A percentile compares a stretch with the other conserved stretches of the same genome.
Conservation (phyloP, 2,888 invertebrate species). For the Kryphioiulus occultus region DNA sequence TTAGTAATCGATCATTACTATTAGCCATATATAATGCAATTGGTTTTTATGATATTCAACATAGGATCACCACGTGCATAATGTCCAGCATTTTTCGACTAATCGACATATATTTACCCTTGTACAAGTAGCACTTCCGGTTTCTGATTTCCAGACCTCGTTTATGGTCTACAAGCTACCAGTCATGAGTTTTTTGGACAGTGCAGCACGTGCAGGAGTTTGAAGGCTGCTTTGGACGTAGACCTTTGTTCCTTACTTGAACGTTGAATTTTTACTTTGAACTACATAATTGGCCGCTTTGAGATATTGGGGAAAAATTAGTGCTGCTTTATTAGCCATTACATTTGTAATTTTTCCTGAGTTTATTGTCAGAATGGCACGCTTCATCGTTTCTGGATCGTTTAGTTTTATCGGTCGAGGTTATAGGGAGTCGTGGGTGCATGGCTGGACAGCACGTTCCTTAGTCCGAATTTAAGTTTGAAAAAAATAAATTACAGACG, state of each 20-base stretch:
- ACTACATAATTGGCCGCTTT: neutral
- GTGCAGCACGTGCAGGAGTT: neutral
- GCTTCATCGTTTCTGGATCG: neutral
- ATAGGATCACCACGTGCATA: neutral
- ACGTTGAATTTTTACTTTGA: neutral
- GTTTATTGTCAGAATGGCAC: neutral
- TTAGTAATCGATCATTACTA: no score
- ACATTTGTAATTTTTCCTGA: neutral
- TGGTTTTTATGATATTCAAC: no score
- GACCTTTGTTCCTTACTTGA: neutral
- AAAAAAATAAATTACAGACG: neutral
- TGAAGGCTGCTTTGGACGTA: neutral
- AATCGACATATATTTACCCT: neutral
- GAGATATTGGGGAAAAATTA: neutral
- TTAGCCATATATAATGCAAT: no score
- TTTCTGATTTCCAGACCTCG: neutral
- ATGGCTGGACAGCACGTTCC: neutral
- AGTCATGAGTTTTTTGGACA: neutral
- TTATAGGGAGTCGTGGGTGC: neutral
- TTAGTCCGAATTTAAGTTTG: neutral
- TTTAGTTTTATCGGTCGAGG: conserved; percentile 2
- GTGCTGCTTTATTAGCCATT: neutral
- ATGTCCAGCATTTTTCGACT: neutral
- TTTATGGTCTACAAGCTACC: neutral
- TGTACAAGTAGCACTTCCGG: neutral